Percentiles rank a stretch among this genome's conserved stretches.
Evolutionary conservation across 2,888 invertebrate species (phyloP).

Genomic region (Rhopalosiphum nymphaeae): DNA sequence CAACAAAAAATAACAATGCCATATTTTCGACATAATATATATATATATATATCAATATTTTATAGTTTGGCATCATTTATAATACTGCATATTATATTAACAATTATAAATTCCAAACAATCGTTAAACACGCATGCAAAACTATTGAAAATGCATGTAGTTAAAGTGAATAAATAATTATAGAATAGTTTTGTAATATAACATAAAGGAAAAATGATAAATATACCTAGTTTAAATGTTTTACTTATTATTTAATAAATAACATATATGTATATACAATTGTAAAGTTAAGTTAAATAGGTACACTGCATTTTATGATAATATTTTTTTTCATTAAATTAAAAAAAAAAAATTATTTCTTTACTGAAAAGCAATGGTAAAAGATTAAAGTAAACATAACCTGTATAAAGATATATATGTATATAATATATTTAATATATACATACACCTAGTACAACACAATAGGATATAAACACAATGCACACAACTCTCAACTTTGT

Average conservation of each 20-base stretch:
- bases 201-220: not conserved
- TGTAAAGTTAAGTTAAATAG: not conserved
- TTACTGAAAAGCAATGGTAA: not conserved
- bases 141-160: not conserved
- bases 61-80: not conserved
- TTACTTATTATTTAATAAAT: not conserved
- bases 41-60: not conserved
- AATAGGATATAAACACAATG: not conserved
- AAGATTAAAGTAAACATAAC: not conserved
- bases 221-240: not conserved
- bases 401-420: not conserved
- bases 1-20: not conserved
- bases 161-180: not conserved
- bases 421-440: not conserved
- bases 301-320: not conserved
- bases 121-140: not conserved
- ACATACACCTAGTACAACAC: not conserved
- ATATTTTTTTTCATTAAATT: not conserved
- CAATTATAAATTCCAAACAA: not conserved
- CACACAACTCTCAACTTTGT: not conserved
- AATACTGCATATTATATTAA: not conserved
- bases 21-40: not conserved
- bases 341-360: not conserved
- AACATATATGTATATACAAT: not conserved
- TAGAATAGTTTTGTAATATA: not conserved